Percentiles rank a stretch among this genome's conserved stretches.
phyloP scores from a whole-genome alignment of 2,113 vertebrate species.

The Dipodomys spectabilis region DNA sequence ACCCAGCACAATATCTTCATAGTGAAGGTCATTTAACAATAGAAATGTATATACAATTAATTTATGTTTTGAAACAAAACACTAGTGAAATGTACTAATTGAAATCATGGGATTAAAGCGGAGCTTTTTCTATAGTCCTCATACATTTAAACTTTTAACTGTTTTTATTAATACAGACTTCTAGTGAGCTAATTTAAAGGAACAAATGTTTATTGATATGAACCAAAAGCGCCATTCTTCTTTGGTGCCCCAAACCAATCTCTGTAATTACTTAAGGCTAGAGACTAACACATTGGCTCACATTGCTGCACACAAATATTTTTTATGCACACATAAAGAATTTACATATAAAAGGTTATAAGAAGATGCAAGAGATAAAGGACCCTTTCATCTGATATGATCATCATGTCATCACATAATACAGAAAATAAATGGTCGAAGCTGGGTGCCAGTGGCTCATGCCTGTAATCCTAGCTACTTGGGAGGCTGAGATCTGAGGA shows the following conservation, averaged over 20 bases:
- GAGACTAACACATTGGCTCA: not conserved
- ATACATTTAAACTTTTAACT: slow-evolving; percentile 7
- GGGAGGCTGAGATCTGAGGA: too few relatives aligned
- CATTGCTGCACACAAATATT: not conserved
- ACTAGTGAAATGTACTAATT: not conserved
- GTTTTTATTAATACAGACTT: not conserved
- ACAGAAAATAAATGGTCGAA: not conserved
- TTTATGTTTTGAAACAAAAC: slow-evolving; percentile 39
- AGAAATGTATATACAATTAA: slow-evolving; percentile 25
- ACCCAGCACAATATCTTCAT: not conserved
- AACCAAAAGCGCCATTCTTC: not conserved
- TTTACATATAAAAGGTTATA: not conserved
- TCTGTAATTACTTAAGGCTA: not conserved
- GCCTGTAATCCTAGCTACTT: too few relatives aligned
- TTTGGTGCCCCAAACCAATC: not conserved
- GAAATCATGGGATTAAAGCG: not conserved
- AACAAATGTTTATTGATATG: not conserved
- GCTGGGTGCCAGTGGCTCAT: too few relatives aligned
- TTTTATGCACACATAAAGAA: not conserved
- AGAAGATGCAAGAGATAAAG: not conserved
- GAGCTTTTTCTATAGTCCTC: not conserved
- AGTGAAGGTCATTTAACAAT: slow-evolving; percentile 33
- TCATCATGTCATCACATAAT: not conserved
- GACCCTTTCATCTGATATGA: not conserved
- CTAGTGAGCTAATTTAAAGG: not conserved